Evolutionary conservation across 1,140 invertebrate species (phyloP), one percentile per base, ranked within the genome.

Genomic region (Littorina saxatilis): DNA sequence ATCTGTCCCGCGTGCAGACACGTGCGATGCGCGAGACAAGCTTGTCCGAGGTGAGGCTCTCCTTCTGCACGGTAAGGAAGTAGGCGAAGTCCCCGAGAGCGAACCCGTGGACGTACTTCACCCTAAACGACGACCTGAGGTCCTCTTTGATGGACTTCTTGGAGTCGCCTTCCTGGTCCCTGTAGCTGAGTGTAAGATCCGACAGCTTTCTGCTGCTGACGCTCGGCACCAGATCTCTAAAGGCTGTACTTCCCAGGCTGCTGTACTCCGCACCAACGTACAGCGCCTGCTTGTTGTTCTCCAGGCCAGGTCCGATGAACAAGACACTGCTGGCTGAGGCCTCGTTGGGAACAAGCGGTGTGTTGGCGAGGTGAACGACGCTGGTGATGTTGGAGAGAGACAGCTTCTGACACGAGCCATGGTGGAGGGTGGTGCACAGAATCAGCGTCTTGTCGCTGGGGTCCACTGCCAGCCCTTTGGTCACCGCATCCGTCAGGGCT

Each of bases 51-150:
- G 43, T 72, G 5, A 58, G 29, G 27, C 83, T 74, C 88, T 98
- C 97, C 89, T 96, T 95, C 92, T 99, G 99, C 0, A 97, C 97
- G 0, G 98, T 98, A 39, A 99, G 93, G 92, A 99, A 99, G 92
- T 99, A 99, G 82, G 97, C 98, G 92, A 99, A 99, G n/a, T 96
- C 95, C 88, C 97, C 97, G 29, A 97, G 97, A 88, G 95, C 95
- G 92, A 99, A 99, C 20, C 98, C 98, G 92, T 98, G 97, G 9
- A 99, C 95, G 92, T 99, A 99, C 86, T 96, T 97, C 86, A 99
- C 98, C 39, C 81, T 81, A 82, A 87, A 90, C 39, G 63, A 81
- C 17, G 47, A 37, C 15, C 85, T 75, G 40, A 83, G 63, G 4
- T 76, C 75, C 47, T 88, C 72, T 23, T 82, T 40, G 37, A 88